These are phyloP conservation scores for Azemiops feae DNA, from an alignment of 2,113 vertebrate genomes.

Conservation along the genomic window DNA sequence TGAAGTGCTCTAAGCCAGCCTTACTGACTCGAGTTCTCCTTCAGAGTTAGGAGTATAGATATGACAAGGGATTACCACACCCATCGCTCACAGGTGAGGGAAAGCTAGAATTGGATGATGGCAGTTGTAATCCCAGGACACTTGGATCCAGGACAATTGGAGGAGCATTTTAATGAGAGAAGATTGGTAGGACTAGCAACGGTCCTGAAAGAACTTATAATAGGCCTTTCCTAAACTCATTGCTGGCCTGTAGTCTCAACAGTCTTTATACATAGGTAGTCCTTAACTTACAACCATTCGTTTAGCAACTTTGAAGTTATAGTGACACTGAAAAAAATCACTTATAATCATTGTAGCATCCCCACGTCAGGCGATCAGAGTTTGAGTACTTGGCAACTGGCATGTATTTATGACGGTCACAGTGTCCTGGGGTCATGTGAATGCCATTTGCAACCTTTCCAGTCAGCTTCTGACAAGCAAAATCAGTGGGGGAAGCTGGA, in stretches of 20 bases:
- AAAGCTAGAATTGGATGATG: neutral
- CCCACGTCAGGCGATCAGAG: too few relatives aligned
- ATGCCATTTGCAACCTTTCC: too few relatives aligned
- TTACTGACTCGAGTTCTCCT: neutral
- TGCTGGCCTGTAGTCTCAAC: neutral
- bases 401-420: too few relatives aligned
- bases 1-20: neutral
- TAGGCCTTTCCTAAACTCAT: neutral
- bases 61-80: neutral
- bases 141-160: too few relatives aligned
- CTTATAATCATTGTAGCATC: too few relatives aligned
- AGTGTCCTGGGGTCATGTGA: too few relatives aligned
- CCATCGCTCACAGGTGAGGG: neutral
- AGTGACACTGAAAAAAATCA: too few relatives aligned
- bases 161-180: neutral
- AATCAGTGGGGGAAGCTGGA: too few relatives aligned
- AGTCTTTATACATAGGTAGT: neutral
- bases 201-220: neutral
- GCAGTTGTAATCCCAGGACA: neutral
- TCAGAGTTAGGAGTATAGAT: neutral
- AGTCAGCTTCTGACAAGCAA: too few relatives aligned
- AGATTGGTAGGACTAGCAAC: neutral
- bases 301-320: too few relatives aligned
- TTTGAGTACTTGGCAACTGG: too few relatives aligned
- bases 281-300: too few relatives aligned